Evolutionary conservation across 2,888 invertebrate genomes (phyloP), one percentile per base, ranked within the genome.

Genomic region (Camponotus fellah): DNA sequence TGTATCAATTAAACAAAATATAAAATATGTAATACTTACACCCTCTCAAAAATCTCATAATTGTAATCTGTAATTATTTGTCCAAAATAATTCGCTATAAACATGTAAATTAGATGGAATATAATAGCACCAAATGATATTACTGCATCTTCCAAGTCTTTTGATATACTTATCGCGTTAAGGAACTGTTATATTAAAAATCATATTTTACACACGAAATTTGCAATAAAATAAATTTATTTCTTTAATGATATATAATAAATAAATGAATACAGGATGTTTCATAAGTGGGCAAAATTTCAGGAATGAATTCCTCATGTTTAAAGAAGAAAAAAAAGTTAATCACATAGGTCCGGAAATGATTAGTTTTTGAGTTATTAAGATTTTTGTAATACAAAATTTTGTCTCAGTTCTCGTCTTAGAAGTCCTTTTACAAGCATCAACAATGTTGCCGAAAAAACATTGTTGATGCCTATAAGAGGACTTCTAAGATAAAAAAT

Each of bases 21-120:
- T 26, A 58, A 46, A 32, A 1, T 8, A 66, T 0, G 37, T 40
- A 60, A 43, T 75, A 76, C 76, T 75, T 46, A 75, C 75, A 26
- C 1, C 53, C 8, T 53, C 53, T 1, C 56, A 66, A 76, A 76
- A 40, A 76, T 10, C 1, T 76, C 40, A 10, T 34, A 66, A 53
- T 66, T 76, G n/a, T 5, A 53, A 66, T 76, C 76, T 0, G 3
- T 56, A 53, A 1, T 8, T 3, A 40, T 53, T 8, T 76, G 76
- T 17, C 49, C 76, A 2, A 76, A 0, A n/a, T 53, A 76, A 66
- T 8, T 66, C 0, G 53, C 66, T 0, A 53, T 0, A 40, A 53
- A 76, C 68, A 76, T 26, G 1, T 76, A 76, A 46, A 66, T 0
- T 37, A 76, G 8, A 26, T 76, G 66, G 9, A 8, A 1, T 3